Conservation (phyloP, 2,113 vertebrate genomes). For the Eubucco bourcierii region DNA sequence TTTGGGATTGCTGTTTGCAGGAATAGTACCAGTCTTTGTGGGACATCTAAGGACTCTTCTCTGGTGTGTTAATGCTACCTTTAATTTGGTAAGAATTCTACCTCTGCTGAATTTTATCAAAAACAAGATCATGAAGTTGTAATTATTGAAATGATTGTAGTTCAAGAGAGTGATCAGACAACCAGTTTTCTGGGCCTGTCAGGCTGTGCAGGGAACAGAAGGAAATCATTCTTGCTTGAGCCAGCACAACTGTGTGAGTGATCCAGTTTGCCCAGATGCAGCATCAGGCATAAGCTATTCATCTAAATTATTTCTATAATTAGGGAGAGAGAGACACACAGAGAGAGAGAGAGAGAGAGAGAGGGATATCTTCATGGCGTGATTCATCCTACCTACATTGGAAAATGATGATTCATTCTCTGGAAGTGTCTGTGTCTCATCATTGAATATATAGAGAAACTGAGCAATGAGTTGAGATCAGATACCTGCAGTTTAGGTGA, state of each 20-base stretch:
- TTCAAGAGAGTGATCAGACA: background rate
- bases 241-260: background rate
- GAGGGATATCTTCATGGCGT: background rate
- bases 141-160: background rate
- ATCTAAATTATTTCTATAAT: slow-evolving; percentile 3
- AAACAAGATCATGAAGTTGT: background rate
- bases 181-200: background rate
- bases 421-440: background rate
- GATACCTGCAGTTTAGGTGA: background rate
- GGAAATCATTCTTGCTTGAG: background rate
- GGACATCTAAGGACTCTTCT: background rate
- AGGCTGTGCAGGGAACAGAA: background rate
- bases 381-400: slow-evolving; percentile 35
- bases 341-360: background rate
- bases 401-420: slow-evolving; percentile 15
- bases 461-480: background rate
- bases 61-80: background rate
- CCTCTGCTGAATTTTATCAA: background rate
- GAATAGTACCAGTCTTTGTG: background rate
- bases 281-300: background rate
- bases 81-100: background rate
- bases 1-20: background rate
- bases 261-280: slow-evolving; percentile 13
- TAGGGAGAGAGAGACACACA: background rate
- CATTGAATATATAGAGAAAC: background rate